These are phyloP conservation scores for Eulemur mongoz DNA, from an alignment of 2,797 vertebrate genomes.

Conservation along the genomic window DNA sequence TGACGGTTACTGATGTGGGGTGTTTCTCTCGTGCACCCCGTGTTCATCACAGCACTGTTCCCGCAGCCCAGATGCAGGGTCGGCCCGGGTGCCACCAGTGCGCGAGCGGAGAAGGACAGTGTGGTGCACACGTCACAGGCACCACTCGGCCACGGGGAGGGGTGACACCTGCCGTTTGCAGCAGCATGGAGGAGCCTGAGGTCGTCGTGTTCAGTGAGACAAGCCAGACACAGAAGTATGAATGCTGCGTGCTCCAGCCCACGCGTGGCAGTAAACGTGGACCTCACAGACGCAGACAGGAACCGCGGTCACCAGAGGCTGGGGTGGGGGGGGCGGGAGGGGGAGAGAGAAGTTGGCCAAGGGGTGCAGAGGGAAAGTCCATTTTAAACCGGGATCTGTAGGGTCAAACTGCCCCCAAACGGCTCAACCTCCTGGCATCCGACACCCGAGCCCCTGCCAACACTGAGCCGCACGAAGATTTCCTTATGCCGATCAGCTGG, in stretches of 20 bases:
- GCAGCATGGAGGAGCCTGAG: fast-evolving
- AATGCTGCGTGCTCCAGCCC: too few relatives aligned
- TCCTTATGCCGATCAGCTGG: neutral
- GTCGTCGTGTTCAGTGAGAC: neutral
- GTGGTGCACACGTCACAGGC: fast-evolving
- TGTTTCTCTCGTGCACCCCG: neutral
- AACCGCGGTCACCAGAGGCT: too few relatives aligned
- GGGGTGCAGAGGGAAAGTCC: fast-evolving
- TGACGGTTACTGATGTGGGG: neutral
- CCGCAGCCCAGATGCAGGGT: neutral
- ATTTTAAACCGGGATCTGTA: fast-evolving
- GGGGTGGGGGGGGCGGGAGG: neutral
- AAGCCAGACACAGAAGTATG: neutral
- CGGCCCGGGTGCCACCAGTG: neutral
- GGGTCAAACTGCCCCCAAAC: fast-evolving
- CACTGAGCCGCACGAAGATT: fast-evolving
- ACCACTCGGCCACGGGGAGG: neutral
- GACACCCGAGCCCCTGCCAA: fast-evolving
- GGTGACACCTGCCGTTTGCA: neutral
- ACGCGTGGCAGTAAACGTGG: neutral
- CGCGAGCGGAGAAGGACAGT: neutral
- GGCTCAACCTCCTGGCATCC: fast-evolving
- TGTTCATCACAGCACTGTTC: neutral
- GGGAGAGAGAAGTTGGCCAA: neutral
- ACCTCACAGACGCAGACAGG: neutral